These are phyloP conservation scores for roundworm (Caenorhabditis elegans) DNA, from an alignment of 1,140 invertebrate genomes.

Conservation along the genomic window DNA sequence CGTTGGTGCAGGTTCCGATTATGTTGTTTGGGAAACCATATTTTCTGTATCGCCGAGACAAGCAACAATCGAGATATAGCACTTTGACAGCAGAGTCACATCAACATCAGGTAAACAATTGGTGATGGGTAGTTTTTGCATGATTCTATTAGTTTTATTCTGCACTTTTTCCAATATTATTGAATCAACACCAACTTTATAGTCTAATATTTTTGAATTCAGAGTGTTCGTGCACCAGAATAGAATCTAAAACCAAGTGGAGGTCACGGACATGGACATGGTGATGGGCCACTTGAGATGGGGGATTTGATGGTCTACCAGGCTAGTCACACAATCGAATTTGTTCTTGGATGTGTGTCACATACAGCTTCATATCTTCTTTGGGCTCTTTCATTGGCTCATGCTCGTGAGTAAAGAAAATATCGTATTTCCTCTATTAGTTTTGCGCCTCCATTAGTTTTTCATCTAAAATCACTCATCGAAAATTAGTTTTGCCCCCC, in stretches of 20 bases:
- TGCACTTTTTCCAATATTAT: neutral
- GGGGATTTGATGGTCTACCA: conserved; percentile 85
- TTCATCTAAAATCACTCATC: too few relatives aligned
- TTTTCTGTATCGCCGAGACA: conserved; percentile 30
- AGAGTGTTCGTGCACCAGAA: conserved; percentile 57
- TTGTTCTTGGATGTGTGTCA: conserved; percentile 89
- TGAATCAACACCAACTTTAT: too few relatives aligned
- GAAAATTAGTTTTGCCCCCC: too few relatives aligned
- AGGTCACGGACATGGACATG: conserved; percentile 54
- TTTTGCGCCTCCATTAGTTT: too few relatives aligned
- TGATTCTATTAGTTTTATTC: neutral
- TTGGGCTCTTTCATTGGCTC: conserved; percentile 91
- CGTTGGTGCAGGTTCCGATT: conserved; percentile 81
- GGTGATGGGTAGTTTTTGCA: neutral
- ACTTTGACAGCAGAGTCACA: neutral
- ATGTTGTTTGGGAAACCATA: conserved; percentile 87
- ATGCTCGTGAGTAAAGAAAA: conserved; percentile 85
- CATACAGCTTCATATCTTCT: conserved; percentile 93
- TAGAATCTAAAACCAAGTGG: conserved; percentile 32
- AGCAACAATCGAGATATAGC: neutral
- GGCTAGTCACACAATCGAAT: conserved; percentile 93
- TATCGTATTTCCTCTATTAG: too few relatives aligned
- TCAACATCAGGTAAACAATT: neutral
- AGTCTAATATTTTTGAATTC: conserved; percentile 39
- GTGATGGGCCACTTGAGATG: conserved; percentile 71